A percentile compares a stretch with the other conserved stretches of the same genome.
Conservation (phyloP, 2,797 vertebrate genomes). For the Coccyzus lansbergi region DNA sequence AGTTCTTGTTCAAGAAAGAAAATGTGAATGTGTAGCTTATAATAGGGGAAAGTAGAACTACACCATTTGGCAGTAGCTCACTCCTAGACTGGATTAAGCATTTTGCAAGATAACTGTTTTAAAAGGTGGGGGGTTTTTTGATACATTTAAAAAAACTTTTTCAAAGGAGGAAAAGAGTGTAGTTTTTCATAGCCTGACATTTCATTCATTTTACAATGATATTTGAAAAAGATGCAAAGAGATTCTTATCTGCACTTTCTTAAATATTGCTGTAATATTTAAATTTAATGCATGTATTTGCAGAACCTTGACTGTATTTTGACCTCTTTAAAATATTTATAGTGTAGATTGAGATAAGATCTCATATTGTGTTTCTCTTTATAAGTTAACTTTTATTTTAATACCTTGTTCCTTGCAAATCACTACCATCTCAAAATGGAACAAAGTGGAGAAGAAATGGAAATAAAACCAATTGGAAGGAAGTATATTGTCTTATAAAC, state of each 20-base stretch:
- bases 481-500: background rate
- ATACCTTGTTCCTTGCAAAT: background rate
- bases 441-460: background rate
- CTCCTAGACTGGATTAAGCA: background rate
- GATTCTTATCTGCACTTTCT: background rate
- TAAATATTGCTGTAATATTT: background rate
- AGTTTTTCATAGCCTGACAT: background rate
- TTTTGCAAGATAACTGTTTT: background rate
- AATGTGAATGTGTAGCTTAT: accelerated
- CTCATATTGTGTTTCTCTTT: background rate
- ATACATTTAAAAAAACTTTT: background rate
- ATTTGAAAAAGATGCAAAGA: background rate
- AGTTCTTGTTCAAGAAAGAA: background rate
- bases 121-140: background rate
- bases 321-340: background rate
- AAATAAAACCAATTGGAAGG: background rate
- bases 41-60: background rate
- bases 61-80: background rate
- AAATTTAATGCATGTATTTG: background rate
- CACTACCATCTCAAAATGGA: background rate
- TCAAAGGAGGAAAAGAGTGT: background rate
- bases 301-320: background rate
- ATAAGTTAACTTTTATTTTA: background rate
- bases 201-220: background rate
- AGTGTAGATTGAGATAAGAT: background rate